Evolutionary conservation across 2,797 vertebrate genomes (phyloP).

Genomic region (Dipus sagitta): DNA sequence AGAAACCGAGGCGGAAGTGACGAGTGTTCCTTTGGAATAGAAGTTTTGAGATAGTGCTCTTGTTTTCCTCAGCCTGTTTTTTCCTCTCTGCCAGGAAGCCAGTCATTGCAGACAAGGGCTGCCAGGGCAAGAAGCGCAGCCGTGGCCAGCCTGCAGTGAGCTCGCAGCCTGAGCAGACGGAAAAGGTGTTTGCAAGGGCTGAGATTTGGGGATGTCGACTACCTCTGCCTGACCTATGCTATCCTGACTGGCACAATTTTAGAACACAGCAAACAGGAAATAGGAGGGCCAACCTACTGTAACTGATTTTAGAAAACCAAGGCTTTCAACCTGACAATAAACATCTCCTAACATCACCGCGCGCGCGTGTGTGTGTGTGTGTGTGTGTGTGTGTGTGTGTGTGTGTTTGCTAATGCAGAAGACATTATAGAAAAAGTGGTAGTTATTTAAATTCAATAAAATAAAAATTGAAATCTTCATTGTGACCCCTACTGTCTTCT

Average conservation of each 20-base stretch:
- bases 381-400: too few relatives aligned
- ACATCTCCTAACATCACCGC: not conserved
- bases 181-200: not conserved
- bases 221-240: not conserved
- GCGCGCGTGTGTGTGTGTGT: too few relatives aligned
- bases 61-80: not conserved
- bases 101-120: not conserved
- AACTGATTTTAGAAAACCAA: not conserved
- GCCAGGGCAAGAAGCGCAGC: not conserved
- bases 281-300: not conserved
- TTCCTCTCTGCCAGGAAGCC: not conserved
- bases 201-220: not conserved
- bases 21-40: not conserved
- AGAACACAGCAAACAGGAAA: not conserved
- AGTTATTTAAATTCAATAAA: conserved; percentile 23
- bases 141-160: not conserved
- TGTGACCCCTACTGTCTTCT: too few relatives aligned
- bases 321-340: conserved; percentile 4
- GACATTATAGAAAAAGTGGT: not conserved
- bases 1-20: not conserved
- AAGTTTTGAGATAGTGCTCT: not conserved
- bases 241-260: not conserved
- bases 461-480: not conserved
- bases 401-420: not conserved
- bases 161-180: not conserved